Base-by-base conservation (phyloP, 2,888 invertebrate species). In the Branchellion lobata region DNA sequence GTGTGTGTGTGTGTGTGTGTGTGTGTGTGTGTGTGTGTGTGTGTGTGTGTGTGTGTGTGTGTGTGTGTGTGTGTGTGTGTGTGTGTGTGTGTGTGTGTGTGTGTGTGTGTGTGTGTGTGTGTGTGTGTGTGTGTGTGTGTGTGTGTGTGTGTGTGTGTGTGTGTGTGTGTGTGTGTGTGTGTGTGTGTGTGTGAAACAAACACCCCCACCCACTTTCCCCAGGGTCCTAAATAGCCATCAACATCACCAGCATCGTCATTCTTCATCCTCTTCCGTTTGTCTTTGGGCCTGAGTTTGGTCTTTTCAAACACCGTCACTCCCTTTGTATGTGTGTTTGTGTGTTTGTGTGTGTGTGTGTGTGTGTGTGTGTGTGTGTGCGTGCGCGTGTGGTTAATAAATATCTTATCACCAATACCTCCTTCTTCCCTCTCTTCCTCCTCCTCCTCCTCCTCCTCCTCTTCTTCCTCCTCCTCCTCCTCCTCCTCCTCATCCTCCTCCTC, bases 141-240 rank as follows among this genome's bases (percentile, higher is more conserved):
- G 40, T 5, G 14, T 40, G 40, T 5, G 40, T 40, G 40, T 5
- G 14, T 40, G 40, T 5, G 14, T 40, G 40, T 5, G 14, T 40
- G 40, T 5, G 14, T 40, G 40, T 5, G 14, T 40, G 14, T 5
- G 14, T 40, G 40, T 5, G 14, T 40, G 40, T 8, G 14, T 40
- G 40, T 5, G 14, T n/a, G n/a, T n/a, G n/a, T n/a, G n/a, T n/a
- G n/a, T n/a, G n/a, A n/a, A n/a, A n/a, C n/a, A n/a, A n/a, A n/a
- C n/a, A n/a, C n/a, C n/a, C 53, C 65, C 24, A 61, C 65, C 5
- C 53, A 99, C 78, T 93, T 93, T 80, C 95, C 98, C 99, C 99
- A 99, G 0, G 99, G 99, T 0, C 98, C 99, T 0, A 96, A 89
- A 86, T 96, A 99, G 0, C 97, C 97, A 65, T 93, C 94, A 31